Conservation (phyloP, 1,140 invertebrate genomes). For the Papilio helenus region DNA sequence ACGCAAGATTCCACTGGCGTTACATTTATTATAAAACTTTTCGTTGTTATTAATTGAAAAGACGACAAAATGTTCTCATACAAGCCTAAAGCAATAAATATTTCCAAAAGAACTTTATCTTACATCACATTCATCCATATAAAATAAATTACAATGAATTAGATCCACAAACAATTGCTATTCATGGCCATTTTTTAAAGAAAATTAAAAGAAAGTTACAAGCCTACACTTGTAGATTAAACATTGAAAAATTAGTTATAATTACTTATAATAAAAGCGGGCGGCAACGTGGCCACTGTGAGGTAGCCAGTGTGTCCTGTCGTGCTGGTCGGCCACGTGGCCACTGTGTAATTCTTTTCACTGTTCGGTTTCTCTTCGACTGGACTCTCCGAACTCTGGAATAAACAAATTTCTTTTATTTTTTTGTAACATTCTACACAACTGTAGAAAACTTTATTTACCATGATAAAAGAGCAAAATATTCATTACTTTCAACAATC, state of each 20-base stretch:
- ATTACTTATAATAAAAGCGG: slow-evolving; percentile 71
- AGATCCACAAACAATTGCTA: background rate
- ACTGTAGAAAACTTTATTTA: too few relatives aligned
- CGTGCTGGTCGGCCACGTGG: slow-evolving; percentile 86
- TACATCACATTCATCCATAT: too few relatives aligned
- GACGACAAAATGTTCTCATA: too few relatives aligned
- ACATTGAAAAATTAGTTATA: slow-evolving; percentile 13
- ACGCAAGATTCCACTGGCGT: background rate
- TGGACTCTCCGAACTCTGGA: slow-evolving; percentile 74
- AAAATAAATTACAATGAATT: too few relatives aligned
- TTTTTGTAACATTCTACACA: too few relatives aligned
- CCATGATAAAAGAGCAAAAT: background rate
- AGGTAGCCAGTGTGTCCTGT: slow-evolving; percentile 97
- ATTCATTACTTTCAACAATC: too few relatives aligned
- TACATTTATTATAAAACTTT: background rate
- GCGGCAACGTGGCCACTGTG: slow-evolving; percentile 94
- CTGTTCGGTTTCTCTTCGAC: slow-evolving; percentile 76
- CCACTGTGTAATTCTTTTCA: slow-evolving; percentile 85
- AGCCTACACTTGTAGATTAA: background rate
- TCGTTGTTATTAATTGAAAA: background rate
- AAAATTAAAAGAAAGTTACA: slow-evolving; percentile 3
- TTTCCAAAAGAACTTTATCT: background rate
- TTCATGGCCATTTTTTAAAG: background rate
- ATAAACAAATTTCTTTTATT: slow-evolving; percentile 12
- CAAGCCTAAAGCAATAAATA: too few relatives aligned